Evolutionary conservation across 2,113 vertebrate genomes (phyloP).

Genomic region (Myrmophylax atrothorax): DNA sequence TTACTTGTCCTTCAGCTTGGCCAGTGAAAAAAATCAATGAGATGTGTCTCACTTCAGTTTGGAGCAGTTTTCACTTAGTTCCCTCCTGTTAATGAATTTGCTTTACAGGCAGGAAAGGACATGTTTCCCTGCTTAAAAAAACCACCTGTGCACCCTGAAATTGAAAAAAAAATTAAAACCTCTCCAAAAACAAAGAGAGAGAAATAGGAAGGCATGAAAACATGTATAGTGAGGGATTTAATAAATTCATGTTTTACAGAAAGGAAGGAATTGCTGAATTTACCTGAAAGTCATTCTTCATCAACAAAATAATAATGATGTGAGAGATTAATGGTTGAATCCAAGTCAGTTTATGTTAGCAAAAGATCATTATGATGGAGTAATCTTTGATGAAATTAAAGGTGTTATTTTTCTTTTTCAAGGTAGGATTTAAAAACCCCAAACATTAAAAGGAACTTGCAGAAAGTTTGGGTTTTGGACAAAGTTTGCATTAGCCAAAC

Average conservation of each 20-base stretch:
- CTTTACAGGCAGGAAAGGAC: not conserved
- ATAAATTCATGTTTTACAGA: not conserved
- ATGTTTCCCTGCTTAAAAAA: not conserved
- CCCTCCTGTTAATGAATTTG: not conserved
- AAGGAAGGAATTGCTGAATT: not conserved
- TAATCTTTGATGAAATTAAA: not conserved
- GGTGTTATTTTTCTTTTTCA: not conserved
- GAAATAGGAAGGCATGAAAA: not conserved
- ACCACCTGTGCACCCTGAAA: not conserved
- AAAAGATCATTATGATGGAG: not conserved
- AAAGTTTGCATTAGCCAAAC: not conserved
- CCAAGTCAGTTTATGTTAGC: not conserved
- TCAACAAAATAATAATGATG: not conserved
- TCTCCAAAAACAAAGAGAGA: not conserved
- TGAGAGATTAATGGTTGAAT: not conserved
- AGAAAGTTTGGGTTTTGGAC: not conserved
- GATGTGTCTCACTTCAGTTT: not conserved
- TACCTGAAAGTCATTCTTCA: not conserved
- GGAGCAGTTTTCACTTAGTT: not conserved
- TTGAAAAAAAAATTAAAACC: not conserved
- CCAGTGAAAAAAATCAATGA: conserved; percentile 20
- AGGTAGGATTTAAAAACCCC: not conserved
- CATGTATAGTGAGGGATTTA: not conserved
- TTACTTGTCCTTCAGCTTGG: conserved; percentile 19
- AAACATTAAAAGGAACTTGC: not conserved